Evolutionary conservation across 2,113 vertebrate species (phyloP).

Genomic region (Brienomyrus brachyistius): DNA sequence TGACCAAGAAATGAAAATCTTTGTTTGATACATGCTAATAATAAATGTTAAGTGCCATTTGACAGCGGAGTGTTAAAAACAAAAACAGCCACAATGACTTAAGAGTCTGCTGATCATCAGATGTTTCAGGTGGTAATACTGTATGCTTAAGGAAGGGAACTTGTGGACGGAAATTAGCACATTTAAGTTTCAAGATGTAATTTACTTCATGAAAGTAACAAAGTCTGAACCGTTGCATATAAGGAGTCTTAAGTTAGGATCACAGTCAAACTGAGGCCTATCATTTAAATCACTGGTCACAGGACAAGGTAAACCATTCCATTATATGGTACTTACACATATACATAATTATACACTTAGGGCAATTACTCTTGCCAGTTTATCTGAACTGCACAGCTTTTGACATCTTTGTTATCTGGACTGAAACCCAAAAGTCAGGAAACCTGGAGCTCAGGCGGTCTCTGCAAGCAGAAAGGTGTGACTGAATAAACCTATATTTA

Average conservation of each 20-base stretch:
- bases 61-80: neutral
- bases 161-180: neutral
- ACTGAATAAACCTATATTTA: neutral
- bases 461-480: neutral
- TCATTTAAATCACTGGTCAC: neutral
- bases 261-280: neutral
- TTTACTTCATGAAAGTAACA: neutral
- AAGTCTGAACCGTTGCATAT: neutral
- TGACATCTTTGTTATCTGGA: neutral
- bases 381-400: neutral
- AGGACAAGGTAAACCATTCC: neutral
- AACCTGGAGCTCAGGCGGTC: neutral
- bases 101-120: neutral
- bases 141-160: neutral
- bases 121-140: neutral
- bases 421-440: neutral
- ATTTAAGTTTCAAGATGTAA: neutral
- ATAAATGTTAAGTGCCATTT: neutral
- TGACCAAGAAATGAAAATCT: neutral
- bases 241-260: neutral
- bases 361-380: neutral
- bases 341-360: neutral
- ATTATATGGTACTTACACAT: neutral
- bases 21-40: neutral
- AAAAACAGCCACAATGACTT: neutral